Conservation (phyloP, 2,113 vertebrate genomes). For the Toxotes chatareus region DNA sequence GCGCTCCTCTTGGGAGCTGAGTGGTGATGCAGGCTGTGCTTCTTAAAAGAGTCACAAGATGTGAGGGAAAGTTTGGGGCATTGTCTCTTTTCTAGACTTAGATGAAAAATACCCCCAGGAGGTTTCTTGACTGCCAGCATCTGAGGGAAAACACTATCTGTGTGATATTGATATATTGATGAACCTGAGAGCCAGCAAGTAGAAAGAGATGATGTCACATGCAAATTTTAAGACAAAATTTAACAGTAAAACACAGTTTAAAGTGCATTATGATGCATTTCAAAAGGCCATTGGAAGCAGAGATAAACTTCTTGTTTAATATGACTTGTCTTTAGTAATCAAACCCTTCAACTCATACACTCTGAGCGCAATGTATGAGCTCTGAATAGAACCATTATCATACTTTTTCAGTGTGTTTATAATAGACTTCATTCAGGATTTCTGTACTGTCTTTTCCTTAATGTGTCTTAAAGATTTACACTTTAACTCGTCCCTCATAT, state of each 20-base stretch:
- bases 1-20: constrained; percentile 49
- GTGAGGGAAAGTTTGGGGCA: constrained; percentile 54
- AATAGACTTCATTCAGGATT: not conserved
- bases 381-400: not conserved
- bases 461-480: not conserved
- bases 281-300: not conserved
- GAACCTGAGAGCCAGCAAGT: not conserved
- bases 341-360: not conserved
- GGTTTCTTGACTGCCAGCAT: constrained; percentile 38
- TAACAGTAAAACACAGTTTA: not conserved
- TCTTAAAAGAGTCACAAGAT: constrained; percentile 66
- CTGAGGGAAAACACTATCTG: constrained; percentile 26
- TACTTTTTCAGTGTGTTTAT: not conserved
- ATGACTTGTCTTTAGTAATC: not conserved
- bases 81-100: constrained; percentile 42
- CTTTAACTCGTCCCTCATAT: not conserved
- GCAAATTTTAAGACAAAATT: not conserved
- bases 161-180: not conserved
- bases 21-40: constrained; percentile 42
- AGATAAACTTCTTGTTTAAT: not conserved
- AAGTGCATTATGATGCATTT: not conserved
- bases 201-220: not conserved
- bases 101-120: constrained; percentile 48
- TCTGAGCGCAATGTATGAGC: not conserved
- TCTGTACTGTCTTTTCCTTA: no score